These are phyloP conservation scores for Babyrousa celebensis DNA, from an alignment of 2,797 vertebrate species.

Conservation along the genomic window DNA sequence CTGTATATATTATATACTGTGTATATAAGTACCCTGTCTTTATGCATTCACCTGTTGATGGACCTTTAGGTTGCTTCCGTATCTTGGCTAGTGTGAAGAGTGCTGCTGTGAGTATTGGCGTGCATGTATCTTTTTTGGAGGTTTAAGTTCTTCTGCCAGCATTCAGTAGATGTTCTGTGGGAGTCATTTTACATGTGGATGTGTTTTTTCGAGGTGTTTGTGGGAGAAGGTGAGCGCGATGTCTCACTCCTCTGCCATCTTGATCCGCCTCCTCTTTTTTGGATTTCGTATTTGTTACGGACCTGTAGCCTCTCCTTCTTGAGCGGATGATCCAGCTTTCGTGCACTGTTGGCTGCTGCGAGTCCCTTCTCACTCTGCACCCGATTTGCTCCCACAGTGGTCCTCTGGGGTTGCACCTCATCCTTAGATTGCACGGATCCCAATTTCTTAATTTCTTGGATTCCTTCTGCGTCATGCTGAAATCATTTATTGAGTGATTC, in stretches of 20 bases:
- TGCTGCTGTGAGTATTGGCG: background rate
- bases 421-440: background rate
- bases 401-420: background rate
- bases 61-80: background rate
- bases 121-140: background rate
- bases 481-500: background rate
- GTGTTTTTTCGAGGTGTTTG: too few relatives aligned
- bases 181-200: too few relatives aligned
- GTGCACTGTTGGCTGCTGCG: too few relatives aligned
- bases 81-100: background rate
- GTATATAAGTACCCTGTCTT: background rate
- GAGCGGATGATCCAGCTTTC: background rate
- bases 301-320: background rate
- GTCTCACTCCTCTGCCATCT: too few relatives aligned
- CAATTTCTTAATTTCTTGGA: background rate
- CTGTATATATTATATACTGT: background rate
- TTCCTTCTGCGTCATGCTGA: slow-evolving; percentile 47
- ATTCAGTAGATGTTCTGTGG: too few relatives aligned
- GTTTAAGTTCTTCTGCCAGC: too few relatives aligned
- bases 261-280: too few relatives aligned
- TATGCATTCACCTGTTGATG: background rate
- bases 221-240: too few relatives aligned
- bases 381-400: fast-evolving
- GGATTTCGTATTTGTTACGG: background rate
- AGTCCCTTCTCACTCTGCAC: fast-evolving